Evolutionary conservation across 2,113 vertebrate species (phyloP).

Genomic region (Ramphastos sulfuratus): DNA sequence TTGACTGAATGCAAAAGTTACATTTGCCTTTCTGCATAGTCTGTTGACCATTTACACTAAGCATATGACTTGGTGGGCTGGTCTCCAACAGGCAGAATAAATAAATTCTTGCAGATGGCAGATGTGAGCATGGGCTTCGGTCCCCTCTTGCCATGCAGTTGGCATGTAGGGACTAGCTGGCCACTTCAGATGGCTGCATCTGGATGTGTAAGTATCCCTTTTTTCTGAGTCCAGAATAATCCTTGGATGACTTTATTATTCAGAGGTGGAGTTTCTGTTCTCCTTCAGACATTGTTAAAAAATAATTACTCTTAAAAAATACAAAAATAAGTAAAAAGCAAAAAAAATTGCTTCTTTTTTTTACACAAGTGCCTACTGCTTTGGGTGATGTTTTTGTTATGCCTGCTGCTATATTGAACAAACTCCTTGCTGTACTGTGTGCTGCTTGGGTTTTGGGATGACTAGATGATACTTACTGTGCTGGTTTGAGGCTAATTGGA

Average conservation of each 20-base stretch:
- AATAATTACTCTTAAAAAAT: neutral
- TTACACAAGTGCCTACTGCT: neutral
- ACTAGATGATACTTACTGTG: neutral
- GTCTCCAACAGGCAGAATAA: neutral
- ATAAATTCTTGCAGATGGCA: neutral
- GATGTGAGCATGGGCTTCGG: accelerated
- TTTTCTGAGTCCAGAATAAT: neutral
- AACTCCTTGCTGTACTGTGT: neutral
- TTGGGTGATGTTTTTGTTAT: neutral
- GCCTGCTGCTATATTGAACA: neutral
- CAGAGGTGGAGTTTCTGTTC: neutral
- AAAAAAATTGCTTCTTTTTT: neutral
- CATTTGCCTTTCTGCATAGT: neutral
- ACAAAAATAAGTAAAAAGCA: neutral
- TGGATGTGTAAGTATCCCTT: neutral
- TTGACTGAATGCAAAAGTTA: accelerated
- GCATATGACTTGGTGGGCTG: neutral
- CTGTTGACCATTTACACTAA: neutral
- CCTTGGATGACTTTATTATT: neutral
- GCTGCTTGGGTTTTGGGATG: neutral
- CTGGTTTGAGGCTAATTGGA: too few relatives aligned
- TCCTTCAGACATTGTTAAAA: neutral
- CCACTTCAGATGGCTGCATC: accelerated
- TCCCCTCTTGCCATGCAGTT: neutral
- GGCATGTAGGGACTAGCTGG: neutral